Evolutionary conservation across 2,888 invertebrate species (phyloP), one percentile per base, ranked within the genome.

Genomic region (Standfussiana lucernea): DNA sequence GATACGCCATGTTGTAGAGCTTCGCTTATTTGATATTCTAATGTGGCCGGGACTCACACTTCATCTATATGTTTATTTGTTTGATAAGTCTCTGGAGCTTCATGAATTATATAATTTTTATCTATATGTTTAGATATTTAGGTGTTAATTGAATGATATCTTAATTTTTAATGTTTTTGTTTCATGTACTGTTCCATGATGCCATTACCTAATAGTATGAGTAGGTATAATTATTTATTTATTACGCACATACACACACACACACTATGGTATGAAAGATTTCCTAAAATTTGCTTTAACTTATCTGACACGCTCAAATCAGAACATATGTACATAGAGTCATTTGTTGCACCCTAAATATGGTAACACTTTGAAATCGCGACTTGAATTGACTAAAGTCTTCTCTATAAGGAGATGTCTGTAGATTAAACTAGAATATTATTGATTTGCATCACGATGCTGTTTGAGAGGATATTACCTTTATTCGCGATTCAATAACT

Each of bases 121-220:
- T 81, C 47, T 76, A 74, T 77, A 69, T 83, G 87, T 85, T 83
- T 80, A 81, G 75, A 81, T 84, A 85, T 85, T 81, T 83, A 78
- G 83, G 82, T 88, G 84, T 86, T 83, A 74, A 81, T 65, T 86
- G 82, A 87, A 72, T 89, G 83, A 87, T 88, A 90, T 86, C 88
- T 91, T 90, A 91, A 91, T 90, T 90, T 91, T 82, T 86, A 82
- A 82, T 93, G 91, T 94, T 91, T 95, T 95, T 96, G 96, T 96
- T 96, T 95, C 96, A 96, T 96, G 96, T 96, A 96, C 95, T 92
- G 91, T 92, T 88, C 94, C 92, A 91, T 95, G 95, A 95, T 92
- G 94, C 92, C 94, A 93, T 92, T 90, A 86, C 85, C 86, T 84
- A 89, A 93, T 95, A 96, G 96, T 95, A 94, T 96, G 93, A 95